Percentiles rank a stretch among this genome's conserved stretches.
These are phyloP conservation scores for Poecilus cupreus DNA, from an alignment of 2,888 invertebrate genomes.

Conservation along the genomic window DNA sequence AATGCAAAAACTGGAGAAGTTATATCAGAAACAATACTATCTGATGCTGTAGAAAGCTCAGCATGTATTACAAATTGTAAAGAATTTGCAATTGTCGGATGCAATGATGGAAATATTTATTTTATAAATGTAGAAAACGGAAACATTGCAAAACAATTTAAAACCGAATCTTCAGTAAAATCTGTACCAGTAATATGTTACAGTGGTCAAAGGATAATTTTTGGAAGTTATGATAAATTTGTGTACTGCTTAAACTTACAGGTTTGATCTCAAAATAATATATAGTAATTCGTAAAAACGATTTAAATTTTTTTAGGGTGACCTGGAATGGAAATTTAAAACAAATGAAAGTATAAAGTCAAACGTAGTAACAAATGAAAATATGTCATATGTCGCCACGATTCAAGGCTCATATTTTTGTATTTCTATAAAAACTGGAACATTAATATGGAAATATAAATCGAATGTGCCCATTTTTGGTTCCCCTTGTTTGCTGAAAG, in stretches of 20 bases:
- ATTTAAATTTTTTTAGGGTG: slow-evolving; percentile 73
- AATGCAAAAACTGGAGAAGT: slow-evolving; percentile 75
- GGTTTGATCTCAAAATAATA: slow-evolving; percentile 71
- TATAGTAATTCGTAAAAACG: slow-evolving; percentile 47
- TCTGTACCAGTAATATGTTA: slow-evolving; percentile 75
- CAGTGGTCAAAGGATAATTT: slow-evolving; percentile 73
- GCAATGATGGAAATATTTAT: slow-evolving; percentile 85
- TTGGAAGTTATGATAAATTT: slow-evolving; percentile 84
- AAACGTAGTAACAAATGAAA: slow-evolving; percentile 71
- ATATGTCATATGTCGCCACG: slow-evolving; percentile 74
- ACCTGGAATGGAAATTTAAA: slow-evolving; percentile 69
- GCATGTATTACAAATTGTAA: slow-evolving; percentile 72
- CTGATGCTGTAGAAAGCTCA: slow-evolving; percentile 82
- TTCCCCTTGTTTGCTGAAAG: slow-evolving; percentile 76
- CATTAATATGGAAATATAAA: slow-evolving; percentile 76
- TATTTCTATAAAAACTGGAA: slow-evolving; percentile 74
- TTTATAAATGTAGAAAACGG: slow-evolving; percentile 77
- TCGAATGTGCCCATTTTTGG: slow-evolving; percentile 80
- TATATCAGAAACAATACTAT: slow-evolving; percentile 74
- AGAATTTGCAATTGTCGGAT: slow-evolving; percentile 80
- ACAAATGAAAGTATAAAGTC: slow-evolving; percentile 74
- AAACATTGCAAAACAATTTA: slow-evolving; percentile 77
- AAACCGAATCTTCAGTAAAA: slow-evolving; percentile 80
- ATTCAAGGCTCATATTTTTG: slow-evolving; percentile 78
- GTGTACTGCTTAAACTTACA: slow-evolving; percentile 76